Percentiles rank a stretch among this genome's conserved stretches.
Evolutionary conservation across 2,888 invertebrate genomes (phyloP).

Genomic region (Teleiodes luculella): DNA sequence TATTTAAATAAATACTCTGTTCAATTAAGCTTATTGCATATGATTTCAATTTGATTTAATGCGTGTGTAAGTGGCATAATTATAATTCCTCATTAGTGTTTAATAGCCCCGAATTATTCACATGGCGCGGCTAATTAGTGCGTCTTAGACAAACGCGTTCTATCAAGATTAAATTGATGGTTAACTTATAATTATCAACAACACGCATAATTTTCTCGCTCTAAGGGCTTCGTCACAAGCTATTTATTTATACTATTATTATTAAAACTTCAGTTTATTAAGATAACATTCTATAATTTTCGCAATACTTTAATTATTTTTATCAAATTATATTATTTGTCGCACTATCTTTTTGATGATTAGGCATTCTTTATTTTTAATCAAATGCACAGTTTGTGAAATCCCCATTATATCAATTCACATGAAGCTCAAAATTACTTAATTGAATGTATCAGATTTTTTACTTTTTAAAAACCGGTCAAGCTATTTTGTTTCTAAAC

Average conservation of each 20-base stretch:
- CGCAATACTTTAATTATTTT: too few relatives aligned
- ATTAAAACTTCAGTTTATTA: not conserved
- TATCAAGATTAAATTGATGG: slow-evolving; percentile 39
- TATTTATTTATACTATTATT: slow-evolving; percentile 8
- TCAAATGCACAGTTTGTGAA: too few relatives aligned
- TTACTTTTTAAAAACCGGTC: too few relatives aligned
- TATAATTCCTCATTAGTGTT: slow-evolving; percentile 59
- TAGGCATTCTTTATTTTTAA: too few relatives aligned
- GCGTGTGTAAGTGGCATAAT: slow-evolving; percentile 47
- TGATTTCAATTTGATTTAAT: slow-evolving; percentile 42
- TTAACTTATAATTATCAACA: slow-evolving; percentile 39
- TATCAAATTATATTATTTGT: too few relatives aligned
- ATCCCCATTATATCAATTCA: too few relatives aligned
- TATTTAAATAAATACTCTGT: too few relatives aligned
- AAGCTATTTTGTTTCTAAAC: too few relatives aligned
- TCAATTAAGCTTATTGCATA: slow-evolving; percentile 25
- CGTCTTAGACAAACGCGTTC: slow-evolving; percentile 54
- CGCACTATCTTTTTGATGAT: too few relatives aligned
- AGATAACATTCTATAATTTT: not conserved
- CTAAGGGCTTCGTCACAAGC: slow-evolving; percentile 26
- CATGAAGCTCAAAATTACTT: too few relatives aligned
- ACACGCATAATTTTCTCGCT: slow-evolving; percentile 40
- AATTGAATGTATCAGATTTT: too few relatives aligned
- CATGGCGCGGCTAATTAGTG: slow-evolving; percentile 55
- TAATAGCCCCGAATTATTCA: slow-evolving; percentile 34